A percentile compares a stretch with the other conserved stretches of the same genome.
These are phyloP conservation scores for Haemorhous mexicanus DNA, from an alignment of 2,113 vertebrate genomes.

Conservation along the genomic window DNA sequence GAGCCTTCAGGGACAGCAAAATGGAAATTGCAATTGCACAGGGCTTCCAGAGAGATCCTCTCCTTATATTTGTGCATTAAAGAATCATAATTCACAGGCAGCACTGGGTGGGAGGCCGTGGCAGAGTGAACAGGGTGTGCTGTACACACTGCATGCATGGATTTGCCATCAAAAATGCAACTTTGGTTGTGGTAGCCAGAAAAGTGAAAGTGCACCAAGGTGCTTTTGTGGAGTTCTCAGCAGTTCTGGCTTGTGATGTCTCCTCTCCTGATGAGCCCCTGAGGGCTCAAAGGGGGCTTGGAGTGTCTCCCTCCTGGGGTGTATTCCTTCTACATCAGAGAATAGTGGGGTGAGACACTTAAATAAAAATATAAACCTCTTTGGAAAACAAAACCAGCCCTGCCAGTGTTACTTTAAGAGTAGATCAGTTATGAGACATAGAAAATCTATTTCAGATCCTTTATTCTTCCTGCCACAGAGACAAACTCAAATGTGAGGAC, in stretches of 20 bases:
- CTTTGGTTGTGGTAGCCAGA: background rate
- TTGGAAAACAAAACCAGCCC: background rate
- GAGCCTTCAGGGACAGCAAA: background rate
- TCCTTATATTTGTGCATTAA: background rate
- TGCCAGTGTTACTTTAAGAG: background rate
- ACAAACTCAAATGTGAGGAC: background rate
- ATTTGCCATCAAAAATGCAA: background rate
- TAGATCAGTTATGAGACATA: background rate
- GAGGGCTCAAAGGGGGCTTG: background rate
- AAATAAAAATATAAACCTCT: background rate
- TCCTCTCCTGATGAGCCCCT: background rate
- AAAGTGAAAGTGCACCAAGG: background rate
- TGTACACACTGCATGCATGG: accelerated
- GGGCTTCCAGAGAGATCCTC: background rate
- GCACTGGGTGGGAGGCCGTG: background rate
- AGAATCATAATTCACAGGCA: background rate
- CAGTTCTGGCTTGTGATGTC: background rate
- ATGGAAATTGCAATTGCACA: background rate
- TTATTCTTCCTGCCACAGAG: background rate
- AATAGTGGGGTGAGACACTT: background rate
- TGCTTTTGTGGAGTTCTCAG: background rate
- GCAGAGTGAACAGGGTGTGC: background rate
- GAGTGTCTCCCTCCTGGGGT: background rate
- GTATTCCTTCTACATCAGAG: background rate
- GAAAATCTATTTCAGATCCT: background rate